Base-by-base conservation (phyloP, 2,113 vertebrate genomes). In the Lampris incognitus region DNA sequence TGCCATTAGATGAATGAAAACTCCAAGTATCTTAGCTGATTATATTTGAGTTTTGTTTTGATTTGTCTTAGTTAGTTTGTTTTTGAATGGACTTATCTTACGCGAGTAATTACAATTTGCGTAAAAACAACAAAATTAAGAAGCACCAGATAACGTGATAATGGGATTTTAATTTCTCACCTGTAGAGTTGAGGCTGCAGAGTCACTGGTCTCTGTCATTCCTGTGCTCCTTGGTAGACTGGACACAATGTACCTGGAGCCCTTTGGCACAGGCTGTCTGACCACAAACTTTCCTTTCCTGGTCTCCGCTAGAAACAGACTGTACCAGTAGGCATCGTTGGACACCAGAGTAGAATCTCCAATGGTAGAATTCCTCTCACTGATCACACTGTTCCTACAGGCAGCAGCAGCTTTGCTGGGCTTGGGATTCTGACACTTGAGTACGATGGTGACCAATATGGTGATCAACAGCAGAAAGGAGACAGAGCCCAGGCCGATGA, bases 401-500 rank as follows among this genome's bases (percentile, higher is more conserved):
- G 65, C 39, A 69, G 81, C 71, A n/a, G 59, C 40, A 38, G 69
- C 48, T 70, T 77, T 74, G 6, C 54, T 74, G 44, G 46, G 65
- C 6, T 60, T 65, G 1, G 76, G 69, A 69, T 65, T 78, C 70
- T 78, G 74, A 56, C 81, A 83, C 49, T 91, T 90, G 51, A 91
- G 37, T 13, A 87, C 49, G 13, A 74, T 83, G 64, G 91, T 91
- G 42, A 90, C 54, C 51, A 88, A 74, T 63, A 93, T 90, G 44
- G 88, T 92, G 0, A 93, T 13, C 9, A 94, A 84, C 57, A 93
- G 90, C 9, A 92, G 48, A 74, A 89, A 91, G 9, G 90, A 93
- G 82, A 93, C 88, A 1, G 84, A 87, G 60, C 85, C 90, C 55
- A 94, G 72, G 74, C 89, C 92, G 46, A 94, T 92, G 37, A 90